phyloP scores from a whole-genome alignment of 2,113 vertebrate genomes.

The Morone chrysops region DNA sequence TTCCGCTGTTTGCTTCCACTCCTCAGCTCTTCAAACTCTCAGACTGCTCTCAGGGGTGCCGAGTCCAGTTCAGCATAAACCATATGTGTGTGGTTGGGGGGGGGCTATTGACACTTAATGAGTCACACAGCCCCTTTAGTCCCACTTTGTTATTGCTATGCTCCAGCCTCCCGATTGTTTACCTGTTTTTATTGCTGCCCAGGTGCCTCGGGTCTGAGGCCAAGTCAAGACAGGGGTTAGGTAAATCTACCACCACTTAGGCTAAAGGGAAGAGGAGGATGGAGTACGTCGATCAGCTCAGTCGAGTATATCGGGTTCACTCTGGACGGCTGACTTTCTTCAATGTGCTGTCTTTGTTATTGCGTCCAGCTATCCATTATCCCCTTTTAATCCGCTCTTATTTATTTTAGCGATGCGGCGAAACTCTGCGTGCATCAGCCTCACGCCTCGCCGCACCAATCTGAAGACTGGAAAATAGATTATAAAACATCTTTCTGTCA shows the following conservation, averaged over 20 bases:
- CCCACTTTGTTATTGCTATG: conserved; percentile 46
- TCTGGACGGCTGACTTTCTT: conserved; percentile 12
- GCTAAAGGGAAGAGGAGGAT: conserved; percentile 13
- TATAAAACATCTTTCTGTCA: background rate
- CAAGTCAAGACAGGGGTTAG: conserved; percentile 31
- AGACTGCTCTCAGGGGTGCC: too few species aligned
- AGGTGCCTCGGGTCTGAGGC: conserved; percentile 15
- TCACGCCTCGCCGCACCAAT: background rate
- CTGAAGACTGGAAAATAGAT: conserved; percentile 4
- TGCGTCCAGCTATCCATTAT: background rate
- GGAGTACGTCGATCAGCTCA: conserved; percentile 19
- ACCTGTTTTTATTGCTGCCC: conserved; percentile 61
- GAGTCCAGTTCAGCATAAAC: background rate
- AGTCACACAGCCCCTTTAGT: conserved; percentile 32
- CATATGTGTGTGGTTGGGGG: background rate
- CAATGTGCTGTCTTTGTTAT: background rate
- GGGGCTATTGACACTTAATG: conserved; percentile 29
- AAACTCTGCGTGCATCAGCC: background rate
- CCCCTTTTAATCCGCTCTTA: background rate
- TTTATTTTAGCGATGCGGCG: background rate
- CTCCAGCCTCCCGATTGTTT: conserved; percentile 46
- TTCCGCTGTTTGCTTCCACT: background rate
- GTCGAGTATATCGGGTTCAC: background rate
- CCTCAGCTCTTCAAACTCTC: background rate
- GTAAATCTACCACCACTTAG: conserved; percentile 47